Conservation (phyloP, 1,140 invertebrate genomes). For the Drosophila melanogaster region Release_6_plus_ISO1_MT NT_033779.5:11580501-11581000, state of each 20-base stretch:
- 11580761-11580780: slow-evolving; percentile 48
- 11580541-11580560: slow-evolving; percentile 6
- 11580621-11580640: slow-evolving; percentile 37
- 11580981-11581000: slow-evolving; percentile 39
- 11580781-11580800: slow-evolving; percentile 24
- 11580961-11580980: slow-evolving; percentile 35
- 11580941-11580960: slow-evolving; percentile 29
- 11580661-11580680: slow-evolving; percentile 36
- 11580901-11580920: slow-evolving; percentile 68
- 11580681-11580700: background rate
- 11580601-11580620: slow-evolving; percentile 73
- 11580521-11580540: slow-evolving; percentile 76
- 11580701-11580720: slow-evolving; percentile 28
- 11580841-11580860: slow-evolving; percentile 78
- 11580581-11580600: slow-evolving; percentile 83
- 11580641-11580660: slow-evolving; percentile 74
- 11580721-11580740: slow-evolving; percentile 28
- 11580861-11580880: slow-evolving; percentile 46
- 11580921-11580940: background rate
- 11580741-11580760: slow-evolving; percentile 55
- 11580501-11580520: slow-evolving; percentile 48
- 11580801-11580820: background rate
- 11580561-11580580: slow-evolving; percentile 68
- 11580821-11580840: slow-evolving; percentile 33
- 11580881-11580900: slow-evolving; percentile 63